These are phyloP conservation scores for Phymanthus crucifer DNA, from an alignment of 92 coral and sea anemone genomes.

Conservation along the genomic window DNA sequence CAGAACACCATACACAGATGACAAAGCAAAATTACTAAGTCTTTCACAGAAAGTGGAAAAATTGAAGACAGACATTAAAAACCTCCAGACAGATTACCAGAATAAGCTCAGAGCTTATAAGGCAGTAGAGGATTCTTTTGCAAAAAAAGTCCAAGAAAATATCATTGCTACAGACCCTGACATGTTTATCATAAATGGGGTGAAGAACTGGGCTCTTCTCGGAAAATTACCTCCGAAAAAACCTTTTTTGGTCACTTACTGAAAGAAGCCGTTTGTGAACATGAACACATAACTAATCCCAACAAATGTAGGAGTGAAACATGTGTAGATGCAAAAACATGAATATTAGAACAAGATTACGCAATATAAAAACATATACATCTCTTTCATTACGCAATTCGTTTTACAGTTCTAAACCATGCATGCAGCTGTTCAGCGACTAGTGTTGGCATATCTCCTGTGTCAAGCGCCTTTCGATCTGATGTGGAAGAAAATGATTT, in stretches of 20 bases:
- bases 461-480: no score
- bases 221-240: slow-evolving; percentile 32
- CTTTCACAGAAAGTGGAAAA: slow-evolving; percentile 9
- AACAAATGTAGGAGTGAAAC: no score
- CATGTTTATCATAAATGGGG: slow-evolving; percentile 35
- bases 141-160: slow-evolving; percentile 31
- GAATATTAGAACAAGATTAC: slow-evolving; percentile 31
- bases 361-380: no score
- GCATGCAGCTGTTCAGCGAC: no score
- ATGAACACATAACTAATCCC: slow-evolving; percentile 4
- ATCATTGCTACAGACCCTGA: slow-evolving; percentile 36
- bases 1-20: no score
- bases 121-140: slow-evolving; percentile 18
- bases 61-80: slow-evolving; percentile 13
- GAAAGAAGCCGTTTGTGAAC: slow-evolving; percentile 30
- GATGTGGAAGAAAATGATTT: slow-evolving; percentile 11
- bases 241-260: slow-evolving; percentile 12
- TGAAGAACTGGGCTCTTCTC: slow-evolving; percentile 53
- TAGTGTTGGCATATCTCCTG: no score
- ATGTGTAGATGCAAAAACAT: slow-evolving; percentile 18
- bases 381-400: no score
- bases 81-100: slow-evolving; percentile 26
- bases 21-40: slow-evolving; percentile 11
- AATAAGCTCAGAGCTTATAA: slow-evolving; percentile 13
- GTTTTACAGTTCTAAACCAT: no score